Percentiles rank a stretch among this genome's conserved stretches.
These are phyloP conservation scores for Eulemur macaco DNA, from an alignment of 2,113 vertebrate genomes.

Conservation along the genomic window DNA sequence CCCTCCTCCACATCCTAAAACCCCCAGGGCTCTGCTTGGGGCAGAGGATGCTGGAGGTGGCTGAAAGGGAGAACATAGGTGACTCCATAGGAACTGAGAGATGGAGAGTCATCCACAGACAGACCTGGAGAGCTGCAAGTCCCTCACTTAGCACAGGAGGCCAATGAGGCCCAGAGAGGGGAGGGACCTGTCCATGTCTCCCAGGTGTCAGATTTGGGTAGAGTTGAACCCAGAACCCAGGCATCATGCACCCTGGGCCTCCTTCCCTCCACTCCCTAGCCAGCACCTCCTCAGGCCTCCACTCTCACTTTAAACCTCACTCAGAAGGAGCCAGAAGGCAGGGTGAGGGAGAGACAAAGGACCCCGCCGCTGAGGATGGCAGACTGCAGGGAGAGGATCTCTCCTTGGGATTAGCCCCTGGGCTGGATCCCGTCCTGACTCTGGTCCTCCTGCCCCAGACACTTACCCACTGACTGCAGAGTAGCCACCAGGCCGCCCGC, in stretches of 20 bases:
- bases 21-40: background rate
- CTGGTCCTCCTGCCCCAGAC: fast-evolving
- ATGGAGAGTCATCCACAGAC: background rate
- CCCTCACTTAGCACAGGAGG: background rate
- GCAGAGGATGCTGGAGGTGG: background rate
- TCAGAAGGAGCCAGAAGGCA: background rate
- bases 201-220: background rate
- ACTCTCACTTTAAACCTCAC: no score
- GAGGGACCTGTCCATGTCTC: background rate
- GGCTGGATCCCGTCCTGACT: no score
- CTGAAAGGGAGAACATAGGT: background rate
- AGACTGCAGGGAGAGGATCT: background rate
- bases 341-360: background rate
- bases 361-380: fast-evolving
- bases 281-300: no score
- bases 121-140: background rate
- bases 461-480: conserved; percentile 54
- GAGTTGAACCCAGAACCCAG: background rate
- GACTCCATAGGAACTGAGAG: background rate
- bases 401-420: no score
- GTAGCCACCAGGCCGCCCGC: conserved; percentile 35
- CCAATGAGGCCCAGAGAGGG: background rate
- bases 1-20: background rate
- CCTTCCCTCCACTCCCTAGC: background rate
- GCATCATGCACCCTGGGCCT: background rate